Evolutionary conservation across 53 echinoderm and acorn worm genomes (phyloP), one percentile per base, ranked within the genome.

Genomic region (Apostichopus leukothele): DNA sequence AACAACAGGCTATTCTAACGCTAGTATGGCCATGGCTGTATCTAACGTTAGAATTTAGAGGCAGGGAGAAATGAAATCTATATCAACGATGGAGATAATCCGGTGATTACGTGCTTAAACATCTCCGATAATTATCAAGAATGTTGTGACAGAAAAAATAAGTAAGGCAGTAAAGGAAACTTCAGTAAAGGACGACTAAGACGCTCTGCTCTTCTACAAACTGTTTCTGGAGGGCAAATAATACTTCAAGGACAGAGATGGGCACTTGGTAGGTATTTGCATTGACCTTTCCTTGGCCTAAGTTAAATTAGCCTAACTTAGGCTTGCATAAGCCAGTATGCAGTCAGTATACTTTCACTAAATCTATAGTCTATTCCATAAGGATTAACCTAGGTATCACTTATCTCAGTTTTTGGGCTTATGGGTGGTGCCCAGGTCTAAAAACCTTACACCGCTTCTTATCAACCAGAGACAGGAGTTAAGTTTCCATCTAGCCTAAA

Each of bases 201-300:
- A 5, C 50, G 11, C 50, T 76, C 50, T 76, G 50, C 52, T 76
- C 77, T 39, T 51, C 77, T 76, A 21, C 77, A 39, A 76, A 11
- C 77, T 39, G 77, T 52, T 51, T 76, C 77, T 52, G 77, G 52
- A 39, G 52, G 9, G 77, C 12, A 39, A 76, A 76, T 71, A 19
- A n/a, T 63, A 63, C 14, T 13, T 76, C 77, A 76, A 23, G 25
- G 57, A 22, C n/a, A 57, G 84, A 60, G 63, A 84, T 84, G 84
- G 84, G 84, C 60, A 84, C 84, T 84, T 84, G 84, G 84, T 84
- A 84, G 60, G 84, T 84, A 84, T 84, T 84, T 84, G 84, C 84
- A 19, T 63, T 84, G 84, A 84, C 21, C 71, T 39, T 39, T 39
- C 39, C 39, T 39, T 39, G 39, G 39, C 39, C 39, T 39, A 39